phyloP scores from a whole-genome alignment of 2,888 invertebrate genomes.

The Pseudococcus longispinus region DNA sequence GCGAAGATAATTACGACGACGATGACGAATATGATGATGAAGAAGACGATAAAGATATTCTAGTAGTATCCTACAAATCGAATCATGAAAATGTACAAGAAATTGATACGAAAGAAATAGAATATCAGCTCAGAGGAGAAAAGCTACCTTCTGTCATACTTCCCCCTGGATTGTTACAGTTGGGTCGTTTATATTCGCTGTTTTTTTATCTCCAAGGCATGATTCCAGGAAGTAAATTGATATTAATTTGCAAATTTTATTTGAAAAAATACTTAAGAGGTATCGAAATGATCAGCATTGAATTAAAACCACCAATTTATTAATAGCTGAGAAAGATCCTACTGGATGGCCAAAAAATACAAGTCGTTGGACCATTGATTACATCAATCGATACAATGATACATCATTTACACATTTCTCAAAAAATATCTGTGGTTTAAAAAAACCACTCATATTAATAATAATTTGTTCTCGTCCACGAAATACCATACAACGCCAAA shows the following conservation, averaged over 20 bases:
- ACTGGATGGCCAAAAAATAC: background rate
- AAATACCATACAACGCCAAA: background rate
- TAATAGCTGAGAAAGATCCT: background rate
- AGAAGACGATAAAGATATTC: background rate
- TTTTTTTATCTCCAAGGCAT: background rate
- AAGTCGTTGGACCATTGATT: conserved; percentile 5
- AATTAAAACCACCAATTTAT: too few species aligned
- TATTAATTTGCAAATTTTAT: background rate
- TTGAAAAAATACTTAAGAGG: background rate
- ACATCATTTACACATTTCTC: background rate
- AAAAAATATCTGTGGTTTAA: background rate
- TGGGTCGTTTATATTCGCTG: background rate
- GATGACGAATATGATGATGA: background rate
- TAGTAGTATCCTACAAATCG: background rate
- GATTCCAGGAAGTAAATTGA: background rate
- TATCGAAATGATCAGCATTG: too few species aligned
- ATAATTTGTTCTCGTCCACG: background rate
- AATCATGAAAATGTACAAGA: background rate
- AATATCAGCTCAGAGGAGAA: background rate
- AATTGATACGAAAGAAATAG: background rate
- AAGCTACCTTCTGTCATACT: background rate
- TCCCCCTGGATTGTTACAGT: background rate
- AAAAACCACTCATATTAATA: background rate
- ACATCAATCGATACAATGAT: background rate
- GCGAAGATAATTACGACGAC: background rate